These are phyloP conservation scores for Musca vetustissima DNA, from an alignment of 1,140 invertebrate genomes.

Conservation along the genomic window DNA sequence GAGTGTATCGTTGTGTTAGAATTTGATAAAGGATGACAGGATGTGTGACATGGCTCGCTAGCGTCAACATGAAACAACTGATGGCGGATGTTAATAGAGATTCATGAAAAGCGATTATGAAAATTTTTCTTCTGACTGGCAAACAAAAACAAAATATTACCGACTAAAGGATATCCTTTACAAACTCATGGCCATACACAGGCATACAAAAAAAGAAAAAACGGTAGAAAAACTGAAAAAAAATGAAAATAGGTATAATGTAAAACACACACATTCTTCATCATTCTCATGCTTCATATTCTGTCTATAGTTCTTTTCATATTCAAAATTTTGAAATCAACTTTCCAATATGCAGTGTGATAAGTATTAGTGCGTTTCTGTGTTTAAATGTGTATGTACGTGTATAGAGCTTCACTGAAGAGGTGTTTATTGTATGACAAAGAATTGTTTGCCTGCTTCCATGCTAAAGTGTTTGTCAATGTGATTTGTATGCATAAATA, in stretches of 20 bases:
- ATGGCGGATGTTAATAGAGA: constrained; percentile 6
- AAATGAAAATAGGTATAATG: background rate
- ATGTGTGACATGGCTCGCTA: constrained; percentile 14
- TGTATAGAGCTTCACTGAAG: no score
- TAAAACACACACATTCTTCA: no score
- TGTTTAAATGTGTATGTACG: no score
- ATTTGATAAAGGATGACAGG: constrained; percentile 53
- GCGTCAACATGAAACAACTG: background rate
- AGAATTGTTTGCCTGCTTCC: no score
- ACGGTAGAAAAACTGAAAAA: background rate
- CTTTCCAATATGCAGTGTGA: no score
- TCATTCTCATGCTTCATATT: no score
- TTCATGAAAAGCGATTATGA: background rate
- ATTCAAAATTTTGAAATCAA: no score
- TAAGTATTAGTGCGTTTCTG: no score
- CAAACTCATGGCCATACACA: background rate
- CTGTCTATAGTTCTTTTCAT: no score
- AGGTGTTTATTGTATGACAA: no score
- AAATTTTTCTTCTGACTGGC: background rate
- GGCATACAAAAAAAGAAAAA: background rate
- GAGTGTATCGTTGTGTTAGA: background rate
- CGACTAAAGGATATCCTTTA: background rate
- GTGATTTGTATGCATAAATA: no score
- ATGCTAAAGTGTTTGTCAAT: no score
- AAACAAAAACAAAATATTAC: background rate